Base-by-base conservation (phyloP, 2,888 invertebrate genomes). In the Campoletis raptor region DNA sequence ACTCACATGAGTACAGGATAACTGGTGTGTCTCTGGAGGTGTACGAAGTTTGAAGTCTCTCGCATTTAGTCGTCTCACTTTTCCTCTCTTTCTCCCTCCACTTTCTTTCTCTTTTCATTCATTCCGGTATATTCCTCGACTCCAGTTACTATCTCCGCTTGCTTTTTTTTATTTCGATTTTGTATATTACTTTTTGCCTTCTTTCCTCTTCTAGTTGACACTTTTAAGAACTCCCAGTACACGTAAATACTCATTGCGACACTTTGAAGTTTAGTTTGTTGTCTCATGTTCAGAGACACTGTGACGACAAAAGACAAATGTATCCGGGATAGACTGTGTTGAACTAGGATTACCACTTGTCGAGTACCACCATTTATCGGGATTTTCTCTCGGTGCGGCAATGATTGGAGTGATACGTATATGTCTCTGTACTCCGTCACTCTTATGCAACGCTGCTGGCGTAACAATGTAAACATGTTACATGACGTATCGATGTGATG, bases 271-370 rank as follows among this genome's bases (percentile, higher is more conserved):
- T 12, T 12, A 7, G 10, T 66, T 8, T 0, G 36, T 10, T 40
- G n/a, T n/a, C 5, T n/a, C 6, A 24, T 2, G 67, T 8, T 18
- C 5, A 21, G 61, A 52, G 64, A 76, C 9, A 37, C 42, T 52
- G 21, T 42, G 21, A 6, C n/a, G 18, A 48, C 52, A 24, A 48
- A 30, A 18, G 37, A 21, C 48, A 18, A 21, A 24, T 24, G 77
- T 85, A 84, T 90, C 88, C 88, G 89, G 90, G 86, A 82, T 57
- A 67, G 54, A 24, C 21, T 37, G 70, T 67, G 61, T 81, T 85
- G 77, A 37, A 37, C 54, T 66, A 52, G 66, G 81, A 85, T 85
- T 81, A 85, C 69, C 64, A 76, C 81, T 81, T 77, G 72, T 81
- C 72, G 67, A 67, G 70, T 76, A 81, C 66, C 72, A 81, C 77